Base-by-base conservation (phyloP, 2,797 vertebrate species). In the Cirrhinus mrigala region DNA sequence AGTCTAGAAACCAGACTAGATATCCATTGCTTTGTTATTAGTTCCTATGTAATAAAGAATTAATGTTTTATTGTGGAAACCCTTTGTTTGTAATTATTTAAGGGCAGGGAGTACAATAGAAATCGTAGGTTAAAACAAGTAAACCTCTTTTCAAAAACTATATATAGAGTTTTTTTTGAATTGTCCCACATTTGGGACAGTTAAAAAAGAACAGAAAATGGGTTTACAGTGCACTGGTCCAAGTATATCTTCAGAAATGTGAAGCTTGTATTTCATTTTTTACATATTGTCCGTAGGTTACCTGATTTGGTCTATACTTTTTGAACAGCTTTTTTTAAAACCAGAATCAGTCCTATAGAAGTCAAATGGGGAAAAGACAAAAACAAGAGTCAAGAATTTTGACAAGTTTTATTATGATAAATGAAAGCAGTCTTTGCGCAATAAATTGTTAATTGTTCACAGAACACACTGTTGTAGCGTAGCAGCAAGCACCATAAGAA, bases 1-100 rank as follows among this genome's bases (percentile, higher is more conserved):
- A 40, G 40, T 60, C 44, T 52, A 40, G 46, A 58, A 48, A 62
- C 11, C n/a, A 20, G 11, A 69, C 16, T 81, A 50, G 69, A 79
- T 54, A 71, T 79, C 33, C 69, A n/a, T 66, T 33, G 81, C 81
- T 79, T 68, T 83, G 80, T 56, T 56, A 71, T 60, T 62, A 71
- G 73, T 68, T 81, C 58, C 24, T 56, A 78, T 80, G 52, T 83
- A 89, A 87, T 87, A 89, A 89, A 90, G 69, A 87, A 56, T 37
- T n/a, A 14, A 71, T 82, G 86, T 81, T 88, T 83, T 76, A 86
- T 75, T 68, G 87, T 88, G 85, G 22, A 73, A 52, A 22, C 7
- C 3, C 1, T 58, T 66, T 20, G 54, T 66, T 18, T 84, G 27
- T 44, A 22, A 46, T 84, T 60, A 22, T 12, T 73, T 18, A 6